phyloP scores from a whole-genome alignment of 2,888 invertebrate species.

The Cosmia trapezina region DNA sequence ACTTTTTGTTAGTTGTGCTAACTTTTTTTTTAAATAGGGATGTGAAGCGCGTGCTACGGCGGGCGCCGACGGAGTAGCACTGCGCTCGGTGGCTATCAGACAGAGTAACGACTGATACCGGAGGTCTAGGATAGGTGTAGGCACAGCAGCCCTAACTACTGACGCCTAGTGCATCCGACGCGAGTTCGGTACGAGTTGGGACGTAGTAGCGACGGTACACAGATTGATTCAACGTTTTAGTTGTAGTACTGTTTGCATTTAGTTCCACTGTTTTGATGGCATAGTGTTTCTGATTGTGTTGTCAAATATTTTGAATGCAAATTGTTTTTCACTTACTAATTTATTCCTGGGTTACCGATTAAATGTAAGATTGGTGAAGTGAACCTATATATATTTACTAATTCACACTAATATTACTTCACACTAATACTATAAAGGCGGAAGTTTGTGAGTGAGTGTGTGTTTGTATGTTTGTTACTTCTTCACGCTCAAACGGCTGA shows the following conservation, averaged over 20 bases:
- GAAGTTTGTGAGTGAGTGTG: too few relatives aligned
- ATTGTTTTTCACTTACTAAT: slow-evolving; percentile 27
- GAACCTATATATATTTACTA: too few relatives aligned
- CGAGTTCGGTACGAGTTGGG: slow-evolving; percentile 39
- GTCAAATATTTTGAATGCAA: slow-evolving; percentile 34
- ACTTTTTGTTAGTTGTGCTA: slow-evolving; percentile 56
- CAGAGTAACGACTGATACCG: slow-evolving; percentile 80
- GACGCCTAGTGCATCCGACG: slow-evolving; percentile 59
- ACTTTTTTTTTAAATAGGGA: slow-evolving; percentile 50
- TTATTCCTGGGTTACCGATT: not conserved
- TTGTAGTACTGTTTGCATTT: slow-evolving; percentile 46
- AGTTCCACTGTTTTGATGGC: slow-evolving; percentile 50
- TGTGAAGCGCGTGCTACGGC: slow-evolving; percentile 81
- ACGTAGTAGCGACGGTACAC: slow-evolving; percentile 38
- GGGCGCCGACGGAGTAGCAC: slow-evolving; percentile 80
- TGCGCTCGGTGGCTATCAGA: slow-evolving; percentile 82
- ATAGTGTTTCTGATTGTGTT: slow-evolving; percentile 41
- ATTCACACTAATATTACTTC: too few relatives aligned
- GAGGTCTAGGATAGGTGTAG: slow-evolving; percentile 85
- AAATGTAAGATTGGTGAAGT: not conserved
- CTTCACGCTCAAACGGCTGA: too few relatives aligned
- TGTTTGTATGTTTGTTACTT: too few relatives aligned
- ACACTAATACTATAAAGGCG: too few relatives aligned
- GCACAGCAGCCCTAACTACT: slow-evolving; percentile 68
- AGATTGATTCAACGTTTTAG: slow-evolving; percentile 46